Conservation (phyloP, 2,113 vertebrate species). For the Neolamprologus falcicula region DNA sequence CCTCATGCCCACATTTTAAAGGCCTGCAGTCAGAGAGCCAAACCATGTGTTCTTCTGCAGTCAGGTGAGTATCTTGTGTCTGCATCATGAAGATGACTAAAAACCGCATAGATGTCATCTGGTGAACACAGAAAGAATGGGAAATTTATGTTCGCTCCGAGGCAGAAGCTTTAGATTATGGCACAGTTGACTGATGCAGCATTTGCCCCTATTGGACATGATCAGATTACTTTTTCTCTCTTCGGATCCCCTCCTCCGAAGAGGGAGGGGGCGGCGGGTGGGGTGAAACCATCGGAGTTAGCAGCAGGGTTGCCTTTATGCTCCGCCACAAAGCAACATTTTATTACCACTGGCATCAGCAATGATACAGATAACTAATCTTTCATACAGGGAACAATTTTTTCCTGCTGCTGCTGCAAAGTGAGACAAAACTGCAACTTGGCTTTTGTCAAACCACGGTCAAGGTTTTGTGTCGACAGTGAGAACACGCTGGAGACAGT, state of each 20-base stretch:
- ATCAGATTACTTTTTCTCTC: conserved; percentile 46
- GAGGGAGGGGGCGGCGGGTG: neutral
- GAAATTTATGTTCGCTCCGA: neutral
- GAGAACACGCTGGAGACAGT: neutral
- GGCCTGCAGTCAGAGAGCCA: neutral
- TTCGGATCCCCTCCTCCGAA: neutral
- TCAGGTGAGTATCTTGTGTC: neutral
- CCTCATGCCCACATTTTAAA: neutral
- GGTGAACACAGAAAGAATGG: neutral
- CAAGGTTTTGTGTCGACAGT: neutral
- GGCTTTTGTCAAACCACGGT: neutral
- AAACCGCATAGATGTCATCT: neutral
- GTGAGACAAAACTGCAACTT: neutral
- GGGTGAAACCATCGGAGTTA: neutral
- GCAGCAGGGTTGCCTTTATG: conserved; percentile 23
- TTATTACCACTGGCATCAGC: conserved; percentile 17
- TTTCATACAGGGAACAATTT: neutral
- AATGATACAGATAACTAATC: conserved; percentile 2
- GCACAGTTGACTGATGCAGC: conserved; percentile 17
- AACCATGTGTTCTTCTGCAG: neutral
- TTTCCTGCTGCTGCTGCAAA: neutral
- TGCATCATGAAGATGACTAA: neutral
- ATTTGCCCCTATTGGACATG: conserved; percentile 14
- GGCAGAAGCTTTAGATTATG: conserved; percentile 9
- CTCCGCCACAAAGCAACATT: conserved; percentile 19